Evolutionary conservation across 2,888 invertebrate species (phyloP).

Genomic region (Cantharis lateralis): DNA sequence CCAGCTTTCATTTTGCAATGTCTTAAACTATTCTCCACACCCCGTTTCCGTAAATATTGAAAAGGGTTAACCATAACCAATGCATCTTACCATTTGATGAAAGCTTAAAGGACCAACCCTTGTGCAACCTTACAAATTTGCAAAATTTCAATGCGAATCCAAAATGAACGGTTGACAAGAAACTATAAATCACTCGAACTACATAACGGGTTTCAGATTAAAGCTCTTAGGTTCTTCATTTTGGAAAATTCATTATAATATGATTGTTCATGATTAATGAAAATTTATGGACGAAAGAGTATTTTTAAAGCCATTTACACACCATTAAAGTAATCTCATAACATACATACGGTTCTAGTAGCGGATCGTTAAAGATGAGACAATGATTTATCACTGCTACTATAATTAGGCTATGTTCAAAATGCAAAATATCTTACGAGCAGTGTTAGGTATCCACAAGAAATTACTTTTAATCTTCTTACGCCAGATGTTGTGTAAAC

Average conservation of each 20-base stretch:
- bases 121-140: background rate
- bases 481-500: conserved; percentile 9
- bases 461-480: background rate
- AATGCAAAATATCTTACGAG: conserved; percentile 17
- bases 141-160: background rate
- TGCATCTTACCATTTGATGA: background rate
- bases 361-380: conserved; percentile 7
- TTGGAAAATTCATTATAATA: conserved; percentile 26
- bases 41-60: background rate
- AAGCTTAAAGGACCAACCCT: background rate
- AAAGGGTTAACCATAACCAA: background rate
- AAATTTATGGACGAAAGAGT: conserved; percentile 8
- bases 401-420: conserved; percentile 15
- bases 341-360: conserved; percentile 9
- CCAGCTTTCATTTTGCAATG: background rate
- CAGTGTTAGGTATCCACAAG: background rate
- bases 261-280: conserved; percentile 32
- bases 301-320: conserved; percentile 19
- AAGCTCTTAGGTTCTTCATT: background rate
- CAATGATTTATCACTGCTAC: conserved; percentile 8
- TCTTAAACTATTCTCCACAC: background rate
- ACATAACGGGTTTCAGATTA: background rate
- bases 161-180: background rate
- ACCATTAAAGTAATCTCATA: conserved; percentile 24
- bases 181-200: background rate